Conservation (phyloP, 2,797 vertebrate species). For the Labroides dimidiatus region DNA sequence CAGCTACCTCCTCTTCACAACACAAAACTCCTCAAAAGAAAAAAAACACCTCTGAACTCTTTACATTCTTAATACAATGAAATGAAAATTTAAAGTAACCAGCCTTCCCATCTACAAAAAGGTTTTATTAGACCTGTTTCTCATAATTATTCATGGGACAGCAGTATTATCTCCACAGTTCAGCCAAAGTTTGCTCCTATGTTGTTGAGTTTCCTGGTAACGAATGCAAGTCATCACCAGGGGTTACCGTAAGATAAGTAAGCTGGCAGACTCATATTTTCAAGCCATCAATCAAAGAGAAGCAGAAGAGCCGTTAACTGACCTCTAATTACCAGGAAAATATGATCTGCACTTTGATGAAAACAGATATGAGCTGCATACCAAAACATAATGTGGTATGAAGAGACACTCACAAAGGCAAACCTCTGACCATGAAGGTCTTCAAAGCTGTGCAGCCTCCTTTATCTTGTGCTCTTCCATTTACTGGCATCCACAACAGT, state of each 20-base stretch:
- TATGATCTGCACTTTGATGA: slow-evolving; percentile 3
- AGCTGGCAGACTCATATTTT: slow-evolving; percentile 21
- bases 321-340: neutral
- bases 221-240: slow-evolving; percentile 38
- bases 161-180: slow-evolving; percentile 13
- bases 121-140: neutral
- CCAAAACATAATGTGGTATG: neutral
- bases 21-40: neutral
- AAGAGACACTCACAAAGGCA: slow-evolving; percentile 4
- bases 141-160: neutral
- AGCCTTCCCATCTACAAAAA: neutral
- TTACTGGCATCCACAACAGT: neutral
- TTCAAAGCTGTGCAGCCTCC: neutral
- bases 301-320: neutral
- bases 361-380: slow-evolving; percentile 12
- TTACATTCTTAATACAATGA: too few species aligned
- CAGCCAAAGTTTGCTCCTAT: slow-evolving; percentile 15
- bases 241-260: slow-evolving; percentile 38
- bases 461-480: neutral
- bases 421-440: neutral
- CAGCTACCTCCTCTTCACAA: neutral
- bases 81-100: too few species aligned
- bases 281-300: slow-evolving; percentile 6
- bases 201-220: slow-evolving; percentile 41
- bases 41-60: too few species aligned